Base-by-base conservation (phyloP, 2,113 vertebrate species). In the Aix galericulata region DNA sequence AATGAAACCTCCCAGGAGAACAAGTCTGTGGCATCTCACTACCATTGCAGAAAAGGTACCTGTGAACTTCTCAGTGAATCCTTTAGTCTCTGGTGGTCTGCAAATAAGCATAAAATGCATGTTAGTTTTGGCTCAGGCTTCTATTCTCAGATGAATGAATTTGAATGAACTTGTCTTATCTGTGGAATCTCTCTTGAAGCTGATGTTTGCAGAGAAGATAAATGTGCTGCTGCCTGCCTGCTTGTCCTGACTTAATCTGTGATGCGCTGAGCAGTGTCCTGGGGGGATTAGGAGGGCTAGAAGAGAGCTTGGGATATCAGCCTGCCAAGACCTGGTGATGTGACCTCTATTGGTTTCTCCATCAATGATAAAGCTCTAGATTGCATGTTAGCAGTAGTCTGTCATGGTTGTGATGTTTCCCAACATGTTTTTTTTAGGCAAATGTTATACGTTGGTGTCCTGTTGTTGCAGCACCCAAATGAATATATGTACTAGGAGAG, bases 161-260 rank as follows among this genome's bases (percentile, higher is more conserved):
- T 94, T 96, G 96, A 96, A 96, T 95, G 94, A 95, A 97, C 95
- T 97, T 97, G 96, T 97, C 87, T 97, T 97, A 97, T 96, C 95
- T 95, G 91, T 94, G 91, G 94, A 96, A 97, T 97, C 95, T 95
- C 87, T 94, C 89, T 87, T 95, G 94, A 94, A 96, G 80, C 75
- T 89, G 94, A 88, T 97, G 94, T 96, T 97, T 97, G 96, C 91
- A 89, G 87, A 97, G 96, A 97, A 95, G 96, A 97, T 96, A 95
- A 97, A 97, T 96, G 93, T 95, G 95, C 95, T 96, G 94, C 87
- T 96, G 95, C 96, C 91, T 97, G 96, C 94, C 96, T 95, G 87
- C 96, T 95, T 95, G 95, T 96, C 96, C 94, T 96, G 93, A 95
- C 93, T 96, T 96, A 96, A 95, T 96, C 95, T 94, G 87, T 66